phyloP scores from a whole-genome alignment of 2,888 invertebrate genomes.

The Polia nebulosa region DNA sequence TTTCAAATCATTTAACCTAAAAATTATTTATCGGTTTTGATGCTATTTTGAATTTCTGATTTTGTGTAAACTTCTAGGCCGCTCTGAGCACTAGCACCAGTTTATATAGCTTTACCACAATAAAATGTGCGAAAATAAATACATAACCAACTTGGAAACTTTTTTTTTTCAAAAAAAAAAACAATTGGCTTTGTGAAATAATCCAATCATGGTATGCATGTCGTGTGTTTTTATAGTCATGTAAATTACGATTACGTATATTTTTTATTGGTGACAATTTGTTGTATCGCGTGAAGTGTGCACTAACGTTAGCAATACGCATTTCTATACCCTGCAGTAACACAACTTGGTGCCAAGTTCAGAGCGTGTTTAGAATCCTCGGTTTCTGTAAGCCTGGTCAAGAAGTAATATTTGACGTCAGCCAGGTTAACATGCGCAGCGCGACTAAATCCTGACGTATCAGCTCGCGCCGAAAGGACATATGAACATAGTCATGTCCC shows the following conservation, averaged over 20 bases:
- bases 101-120: not conserved
- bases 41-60: conserved; percentile 2
- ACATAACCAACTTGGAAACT: not conserved
- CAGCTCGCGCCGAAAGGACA: not conserved
- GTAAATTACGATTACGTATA: not conserved
- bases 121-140: not conserved
- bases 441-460: not conserved
- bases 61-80: conserved; percentile 13
- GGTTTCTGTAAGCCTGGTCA: conserved; percentile 40
- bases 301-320: not conserved
- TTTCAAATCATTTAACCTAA: not conserved
- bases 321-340: not conserved
- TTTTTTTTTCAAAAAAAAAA: not conserved
- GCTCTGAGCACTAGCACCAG: conserved; percentile 28
- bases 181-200: not conserved
- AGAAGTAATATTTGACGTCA: not conserved
- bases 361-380: conserved; percentile 22
- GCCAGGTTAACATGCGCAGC: not conserved
- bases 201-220: not conserved
- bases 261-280: not conserved
- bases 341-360: conserved; percentile 6
- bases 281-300: not conserved
- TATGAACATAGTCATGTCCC: not conserved
- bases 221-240: not conserved
- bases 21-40: conserved; percentile 6